Conservation (phyloP, 2,888 invertebrate genomes). For the Pachycephus smyrnensis region DNA sequence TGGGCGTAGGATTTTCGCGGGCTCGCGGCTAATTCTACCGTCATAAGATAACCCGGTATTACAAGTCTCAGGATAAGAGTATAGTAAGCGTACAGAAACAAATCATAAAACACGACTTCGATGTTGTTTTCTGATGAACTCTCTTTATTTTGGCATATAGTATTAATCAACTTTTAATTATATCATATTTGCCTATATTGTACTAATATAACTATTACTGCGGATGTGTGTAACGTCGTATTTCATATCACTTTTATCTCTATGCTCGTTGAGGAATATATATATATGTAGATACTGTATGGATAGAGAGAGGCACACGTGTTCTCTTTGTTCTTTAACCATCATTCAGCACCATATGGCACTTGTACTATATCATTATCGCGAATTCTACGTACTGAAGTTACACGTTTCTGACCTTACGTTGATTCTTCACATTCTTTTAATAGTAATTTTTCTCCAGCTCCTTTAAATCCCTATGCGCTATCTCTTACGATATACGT, state of each 20-base stretch:
- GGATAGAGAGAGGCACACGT: constrained; percentile 19
- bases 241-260: not conserved
- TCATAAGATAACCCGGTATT: not conserved
- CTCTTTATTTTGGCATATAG: constrained; percentile 54
- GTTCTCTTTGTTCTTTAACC: not conserved
- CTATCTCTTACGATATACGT: not conserved
- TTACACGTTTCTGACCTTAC: not conserved
- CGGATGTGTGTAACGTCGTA: not conserved
- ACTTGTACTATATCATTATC: not conserved
- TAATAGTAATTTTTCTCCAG: not conserved
- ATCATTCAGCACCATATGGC: not conserved
- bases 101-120: constrained; percentile 40
- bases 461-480: not conserved
- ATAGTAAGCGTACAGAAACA: constrained; percentile 35
- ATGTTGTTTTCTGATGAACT: constrained; percentile 39
- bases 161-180: constrained; percentile 9
- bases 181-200: not conserved
- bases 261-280: constrained; percentile 4
- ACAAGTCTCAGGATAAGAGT: not conserved
- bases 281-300: constrained; percentile 15
- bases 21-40: not conserved
- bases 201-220: not conserved
- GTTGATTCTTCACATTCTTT: not conserved
- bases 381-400: not conserved
- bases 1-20: not conserved